These are phyloP conservation scores for Brachylomia viminalis DNA, from an alignment of 2,888 invertebrate genomes.

Conservation along the genomic window DNA sequence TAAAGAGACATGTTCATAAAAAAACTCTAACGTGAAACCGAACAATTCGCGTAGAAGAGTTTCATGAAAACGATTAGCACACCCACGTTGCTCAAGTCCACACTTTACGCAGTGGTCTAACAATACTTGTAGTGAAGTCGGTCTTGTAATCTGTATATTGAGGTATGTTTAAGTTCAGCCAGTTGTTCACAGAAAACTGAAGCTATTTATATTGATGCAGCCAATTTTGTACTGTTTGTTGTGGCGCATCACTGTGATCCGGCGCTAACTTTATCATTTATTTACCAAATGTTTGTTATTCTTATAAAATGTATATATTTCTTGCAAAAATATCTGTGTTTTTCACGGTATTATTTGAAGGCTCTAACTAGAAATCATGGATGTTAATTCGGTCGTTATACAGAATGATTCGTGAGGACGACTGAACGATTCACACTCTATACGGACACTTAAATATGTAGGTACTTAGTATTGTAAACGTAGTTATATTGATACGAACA, in stretches of 20 bases:
- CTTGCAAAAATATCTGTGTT: conserved; percentile 22
- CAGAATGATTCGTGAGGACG: conserved; percentile 24
- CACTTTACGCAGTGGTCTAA: conserved; percentile 27
- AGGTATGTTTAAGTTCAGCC: conserved; percentile 65
- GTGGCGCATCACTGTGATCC: conserved; percentile 37
- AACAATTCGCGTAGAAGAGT: background rate
- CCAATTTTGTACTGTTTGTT: conserved; percentile 54
- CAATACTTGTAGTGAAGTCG: conserved; percentile 66
- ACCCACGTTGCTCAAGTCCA: conserved; percentile 39
- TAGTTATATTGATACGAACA: conserved; percentile 9
- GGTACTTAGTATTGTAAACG: conserved; percentile 13
- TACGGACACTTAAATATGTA: background rate
- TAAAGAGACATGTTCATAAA: background rate
- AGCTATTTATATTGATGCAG: conserved; percentile 62
- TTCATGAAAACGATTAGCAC: background rate
- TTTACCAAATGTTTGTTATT: conserved; percentile 19
- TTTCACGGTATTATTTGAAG: conserved; percentile 8
- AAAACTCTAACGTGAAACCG: background rate
- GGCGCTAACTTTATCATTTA: conserved; percentile 40
- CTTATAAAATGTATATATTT: conserved; percentile 19
- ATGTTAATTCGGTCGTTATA: conserved; percentile 25
- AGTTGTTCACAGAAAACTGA: conserved; percentile 63
- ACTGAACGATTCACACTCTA: background rate
- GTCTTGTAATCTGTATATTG: conserved; percentile 69
- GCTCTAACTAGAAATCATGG: conserved; percentile 11